phyloP scores from a whole-genome alignment of 2,113 vertebrate genomes.

The Corynorhinus townsendii region DNA sequence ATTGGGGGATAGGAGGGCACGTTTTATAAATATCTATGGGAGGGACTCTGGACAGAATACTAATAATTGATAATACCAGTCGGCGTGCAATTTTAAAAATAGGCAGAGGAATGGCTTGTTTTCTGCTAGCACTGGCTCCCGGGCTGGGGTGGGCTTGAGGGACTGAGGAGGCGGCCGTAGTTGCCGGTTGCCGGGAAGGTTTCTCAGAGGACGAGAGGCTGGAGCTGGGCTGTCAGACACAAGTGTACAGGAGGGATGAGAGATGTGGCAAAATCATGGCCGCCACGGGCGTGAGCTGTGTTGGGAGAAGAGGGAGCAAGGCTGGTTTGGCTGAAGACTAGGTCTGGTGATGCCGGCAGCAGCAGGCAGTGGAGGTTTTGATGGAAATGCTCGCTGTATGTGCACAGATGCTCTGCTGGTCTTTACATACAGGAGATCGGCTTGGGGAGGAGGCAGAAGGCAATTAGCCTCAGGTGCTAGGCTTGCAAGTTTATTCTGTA shows the following conservation, averaged over 20 bases:
- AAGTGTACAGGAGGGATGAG: neutral
- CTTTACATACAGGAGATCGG: neutral
- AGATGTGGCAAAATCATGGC: neutral
- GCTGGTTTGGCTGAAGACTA: neutral
- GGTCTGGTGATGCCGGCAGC: neutral
- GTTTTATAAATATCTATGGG: neutral
- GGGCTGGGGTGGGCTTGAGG: neutral
- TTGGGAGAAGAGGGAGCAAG: neutral
- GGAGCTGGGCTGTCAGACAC: neutral
- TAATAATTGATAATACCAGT: neutral
- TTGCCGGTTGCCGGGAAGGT: neutral
- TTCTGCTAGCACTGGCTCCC: neutral
- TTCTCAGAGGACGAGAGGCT: neutral
- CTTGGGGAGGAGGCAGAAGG: neutral
- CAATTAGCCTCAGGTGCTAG: neutral
- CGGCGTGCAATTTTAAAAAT: neutral
- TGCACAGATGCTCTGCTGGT: neutral
- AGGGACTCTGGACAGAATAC: neutral
- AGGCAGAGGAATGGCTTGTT: neutral
- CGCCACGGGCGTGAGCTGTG: fast-evolving
- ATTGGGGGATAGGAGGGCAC: neutral
- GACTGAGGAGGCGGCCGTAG: neutral
- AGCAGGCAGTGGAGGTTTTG: neutral
- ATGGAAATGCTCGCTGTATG: neutral
- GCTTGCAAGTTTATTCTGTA: neutral